Percentiles rank a stretch among this genome's conserved stretches.
Conservation (phyloP, 2,113 vertebrate species). For the Cepphus grylle region DNA sequence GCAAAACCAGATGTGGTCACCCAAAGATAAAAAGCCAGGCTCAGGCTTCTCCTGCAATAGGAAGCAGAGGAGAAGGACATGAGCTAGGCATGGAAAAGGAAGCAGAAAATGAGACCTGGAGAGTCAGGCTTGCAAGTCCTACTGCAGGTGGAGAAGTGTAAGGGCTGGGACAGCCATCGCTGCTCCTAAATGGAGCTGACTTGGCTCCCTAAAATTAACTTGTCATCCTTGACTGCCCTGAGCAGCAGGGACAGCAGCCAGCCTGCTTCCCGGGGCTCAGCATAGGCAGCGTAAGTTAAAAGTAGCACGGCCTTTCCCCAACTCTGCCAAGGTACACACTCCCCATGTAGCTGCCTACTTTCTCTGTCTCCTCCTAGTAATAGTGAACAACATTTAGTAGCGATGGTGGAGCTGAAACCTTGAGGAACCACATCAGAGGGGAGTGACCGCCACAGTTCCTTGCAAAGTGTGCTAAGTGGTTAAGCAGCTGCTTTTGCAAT, state of each 20-base stretch:
- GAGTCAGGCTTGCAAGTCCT: background rate
- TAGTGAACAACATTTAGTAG: background rate
- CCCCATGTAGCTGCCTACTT: background rate
- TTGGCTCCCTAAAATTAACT: background rate
- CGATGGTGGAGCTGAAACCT: background rate
- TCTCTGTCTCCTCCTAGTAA: background rate
- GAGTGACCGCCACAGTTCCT: background rate
- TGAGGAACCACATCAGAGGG: background rate
- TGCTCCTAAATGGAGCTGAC: background rate
- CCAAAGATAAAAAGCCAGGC: background rate
- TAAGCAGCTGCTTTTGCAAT: background rate
- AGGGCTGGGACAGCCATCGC: background rate
- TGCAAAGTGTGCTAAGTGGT: background rate
- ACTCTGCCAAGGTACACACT: rapidly evolving
- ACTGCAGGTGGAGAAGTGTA: background rate
- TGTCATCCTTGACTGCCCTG: background rate
- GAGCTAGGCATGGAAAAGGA: background rate
- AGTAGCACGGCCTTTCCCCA: rapidly evolving
- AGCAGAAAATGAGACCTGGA: background rate
- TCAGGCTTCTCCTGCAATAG: background rate
- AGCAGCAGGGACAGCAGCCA: background rate
- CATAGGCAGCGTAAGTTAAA: background rate
- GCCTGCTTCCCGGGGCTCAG: background rate
- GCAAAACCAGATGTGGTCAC: background rate
- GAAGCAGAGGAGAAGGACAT: background rate